phyloP scores from a whole-genome alignment of 2,113 vertebrate species.

The Vireo altiloquus region DNA sequence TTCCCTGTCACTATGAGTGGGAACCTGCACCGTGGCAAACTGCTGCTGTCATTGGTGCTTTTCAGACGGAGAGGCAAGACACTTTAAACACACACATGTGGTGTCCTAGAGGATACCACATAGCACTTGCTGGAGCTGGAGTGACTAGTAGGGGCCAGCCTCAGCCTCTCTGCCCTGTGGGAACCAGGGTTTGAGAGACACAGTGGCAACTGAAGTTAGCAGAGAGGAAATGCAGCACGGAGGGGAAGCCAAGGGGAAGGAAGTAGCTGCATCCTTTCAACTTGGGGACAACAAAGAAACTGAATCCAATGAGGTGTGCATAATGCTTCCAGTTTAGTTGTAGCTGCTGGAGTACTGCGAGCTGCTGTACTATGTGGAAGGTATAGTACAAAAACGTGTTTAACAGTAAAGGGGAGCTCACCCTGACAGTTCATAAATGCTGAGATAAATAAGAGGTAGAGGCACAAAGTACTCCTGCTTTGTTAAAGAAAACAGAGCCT shows the following conservation, averaged over 20 bases:
- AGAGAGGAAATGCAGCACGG: neutral
- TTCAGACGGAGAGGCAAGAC: neutral
- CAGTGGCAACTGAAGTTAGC: neutral
- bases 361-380: neutral
- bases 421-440: neutral
- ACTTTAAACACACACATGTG: accelerated
- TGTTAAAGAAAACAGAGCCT: neutral
- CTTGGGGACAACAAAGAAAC: neutral
- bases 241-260: neutral
- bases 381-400: neutral
- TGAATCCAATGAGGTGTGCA: neutral
- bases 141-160: neutral
- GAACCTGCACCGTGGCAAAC: neutral
- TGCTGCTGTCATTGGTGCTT: neutral
- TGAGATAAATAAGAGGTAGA: neutral
- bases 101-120: no score
- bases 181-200: neutral
- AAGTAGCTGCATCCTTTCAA: neutral
- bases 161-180: neutral
- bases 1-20: neutral
- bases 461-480: neutral
- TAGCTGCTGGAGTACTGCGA: neutral
- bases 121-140: neutral
- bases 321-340: neutral
- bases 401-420: neutral